These are phyloP conservation scores for Allolobophora icterica DNA, from an alignment of 2,888 invertebrate genomes.

Conservation along the genomic window DNA sequence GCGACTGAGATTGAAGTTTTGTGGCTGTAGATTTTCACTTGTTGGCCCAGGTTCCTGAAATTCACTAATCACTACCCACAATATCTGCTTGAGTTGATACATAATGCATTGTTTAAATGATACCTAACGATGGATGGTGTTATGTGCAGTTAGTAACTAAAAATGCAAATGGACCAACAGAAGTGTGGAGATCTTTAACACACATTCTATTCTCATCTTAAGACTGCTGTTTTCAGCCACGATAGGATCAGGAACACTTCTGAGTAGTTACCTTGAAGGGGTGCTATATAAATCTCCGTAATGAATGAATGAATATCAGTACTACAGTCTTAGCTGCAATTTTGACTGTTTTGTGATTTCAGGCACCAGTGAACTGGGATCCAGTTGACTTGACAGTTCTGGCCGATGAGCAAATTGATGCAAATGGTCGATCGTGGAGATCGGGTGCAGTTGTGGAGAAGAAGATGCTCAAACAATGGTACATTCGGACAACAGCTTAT, in stretches of 20 bases:
- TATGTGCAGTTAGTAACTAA: background rate
- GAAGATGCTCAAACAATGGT: constrained; percentile 90
- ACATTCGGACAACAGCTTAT: constrained; percentile 80
- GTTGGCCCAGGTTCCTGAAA: no score
- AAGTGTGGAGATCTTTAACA: background rate
- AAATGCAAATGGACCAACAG: background rate
- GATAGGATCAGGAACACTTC: no score
- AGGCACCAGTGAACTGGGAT: constrained; percentile 96
- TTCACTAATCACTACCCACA: no score
- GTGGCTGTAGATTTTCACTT: background rate
- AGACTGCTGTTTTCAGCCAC: no score
- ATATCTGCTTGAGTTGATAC: no score
- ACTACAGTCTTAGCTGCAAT: background rate
- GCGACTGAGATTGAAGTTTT: background rate
- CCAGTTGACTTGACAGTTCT: constrained; percentile 95
- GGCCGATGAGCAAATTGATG: constrained; percentile 96
- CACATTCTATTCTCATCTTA: no score
- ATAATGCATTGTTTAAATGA: background rate
- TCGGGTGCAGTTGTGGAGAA: constrained; percentile 94
- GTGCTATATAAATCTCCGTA: no score
- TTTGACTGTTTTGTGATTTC: constrained; percentile 1
- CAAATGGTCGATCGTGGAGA: constrained; percentile 88
- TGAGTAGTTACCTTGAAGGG: no score
- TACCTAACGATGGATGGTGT: no score
- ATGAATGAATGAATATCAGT: no score